Base-by-base conservation (phyloP, 1,140 invertebrate species). In the Propsilocerus akamusi region DNA sequence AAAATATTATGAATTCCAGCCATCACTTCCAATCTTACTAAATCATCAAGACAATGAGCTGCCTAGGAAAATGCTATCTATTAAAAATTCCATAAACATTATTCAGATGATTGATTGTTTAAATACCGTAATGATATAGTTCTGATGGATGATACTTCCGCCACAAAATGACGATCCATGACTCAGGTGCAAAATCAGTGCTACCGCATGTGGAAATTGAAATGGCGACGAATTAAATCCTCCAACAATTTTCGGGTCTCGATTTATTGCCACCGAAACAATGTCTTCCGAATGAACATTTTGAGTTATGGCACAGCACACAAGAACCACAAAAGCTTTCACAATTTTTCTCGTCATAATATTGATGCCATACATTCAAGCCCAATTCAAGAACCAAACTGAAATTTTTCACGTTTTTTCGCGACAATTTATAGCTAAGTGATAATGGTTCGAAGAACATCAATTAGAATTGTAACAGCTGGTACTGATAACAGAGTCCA, bases 81-180 rank as follows among this genome's bases (percentile, higher is more conserved):
- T n/a, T n/a, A n/a, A n/a, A n/a, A n/a, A n/a, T n/a, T n/a, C n/a
- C n/a, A n/a, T n/a, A n/a, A n/a, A n/a, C n/a, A n/a, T n/a, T n/a
- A n/a, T n/a, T n/a, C n/a, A n/a, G n/a, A n/a, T n/a, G n/a, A n/a
- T n/a, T n/a, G n/a, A n/a, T n/a, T n/a, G n/a, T n/a, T n/a, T n/a
- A n/a, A n/a, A n/a, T n/a, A n/a, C n/a, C 12, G 66, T 71, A 32
- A 75, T 54, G 51, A 72, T 62, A 64, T 63, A 69, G 20, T 60
- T 49, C 46, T 63, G 54, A 49, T 55, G 58, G 49, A 74, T 62
- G 41, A 75, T 62, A 30, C 62, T 63, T 1, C 65, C 73, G 32
- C 68, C 69, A 53, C 72, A 73, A 52, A 41, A 41, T 5, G 12
- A 17, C 22, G 17, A 14, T 41, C 34, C 34, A 17, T 14, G 17